These are phyloP conservation scores for Etia nguti DNA, from an alignment of 2,113 vertebrate genomes.

Conservation along the genomic window DNA sequence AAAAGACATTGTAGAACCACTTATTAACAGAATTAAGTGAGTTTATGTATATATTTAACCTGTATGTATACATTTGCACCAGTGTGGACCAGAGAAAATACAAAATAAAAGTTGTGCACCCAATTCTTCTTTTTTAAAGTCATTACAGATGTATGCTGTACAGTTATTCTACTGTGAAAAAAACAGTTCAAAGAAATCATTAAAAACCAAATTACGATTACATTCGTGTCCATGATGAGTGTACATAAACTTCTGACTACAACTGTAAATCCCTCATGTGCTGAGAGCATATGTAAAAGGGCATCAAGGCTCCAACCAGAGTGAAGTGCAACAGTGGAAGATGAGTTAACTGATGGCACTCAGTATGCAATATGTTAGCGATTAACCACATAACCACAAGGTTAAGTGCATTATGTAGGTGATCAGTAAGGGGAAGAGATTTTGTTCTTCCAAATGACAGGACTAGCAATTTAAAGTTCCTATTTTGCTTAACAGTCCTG, in stretches of 20 bases:
- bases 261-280: background rate
- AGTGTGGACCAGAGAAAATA: background rate
- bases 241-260: background rate
- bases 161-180: background rate
- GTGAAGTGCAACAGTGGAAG: background rate
- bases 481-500: background rate
- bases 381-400: background rate
- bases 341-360: background rate
- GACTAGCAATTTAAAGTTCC: background rate
- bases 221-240: accelerated
- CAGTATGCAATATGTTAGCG: background rate
- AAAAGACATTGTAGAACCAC: background rate
- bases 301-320: background rate
- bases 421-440: background rate
- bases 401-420: background rate
- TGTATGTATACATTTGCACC: background rate
- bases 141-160: background rate
- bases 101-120: background rate
- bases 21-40: background rate
- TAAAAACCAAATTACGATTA: background rate
- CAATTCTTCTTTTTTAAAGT: background rate
- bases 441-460: background rate
- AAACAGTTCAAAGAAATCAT: background rate
- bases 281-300: background rate
- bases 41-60: background rate